Conservation (phyloP, 2,797 vertebrate genomes). For the Prunella strophiata region DNA sequence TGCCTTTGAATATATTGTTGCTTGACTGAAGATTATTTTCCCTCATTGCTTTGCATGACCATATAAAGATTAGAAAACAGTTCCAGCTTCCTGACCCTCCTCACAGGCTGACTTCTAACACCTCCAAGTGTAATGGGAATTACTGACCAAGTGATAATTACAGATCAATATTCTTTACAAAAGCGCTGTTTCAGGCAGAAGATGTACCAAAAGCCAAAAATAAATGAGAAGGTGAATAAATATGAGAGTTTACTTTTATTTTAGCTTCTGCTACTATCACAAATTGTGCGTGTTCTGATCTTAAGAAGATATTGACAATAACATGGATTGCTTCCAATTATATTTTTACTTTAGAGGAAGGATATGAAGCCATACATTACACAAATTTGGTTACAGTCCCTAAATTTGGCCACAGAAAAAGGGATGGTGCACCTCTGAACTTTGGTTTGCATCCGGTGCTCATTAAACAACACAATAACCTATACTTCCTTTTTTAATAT, state of each 20-base stretch:
- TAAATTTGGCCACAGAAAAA: constrained; percentile 23
- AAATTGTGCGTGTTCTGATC: background rate
- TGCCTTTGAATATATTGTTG: background rate
- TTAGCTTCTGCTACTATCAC: background rate
- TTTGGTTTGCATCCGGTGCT: constrained; percentile 19
- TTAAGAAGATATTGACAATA: constrained; percentile 45
- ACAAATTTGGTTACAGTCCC: constrained; percentile 22
- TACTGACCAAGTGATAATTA: constrained; percentile 33
- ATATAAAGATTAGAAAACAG: background rate
- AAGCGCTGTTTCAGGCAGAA: background rate
- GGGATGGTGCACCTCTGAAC: constrained; percentile 29
- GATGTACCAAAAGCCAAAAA: background rate
- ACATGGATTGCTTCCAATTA: constrained; percentile 23
- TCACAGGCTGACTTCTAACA: constrained; percentile 4
- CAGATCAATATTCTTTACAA: constrained; percentile 14
- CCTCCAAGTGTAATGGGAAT: background rate
- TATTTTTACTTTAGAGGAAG: constrained; percentile 64
- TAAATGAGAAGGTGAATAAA: background rate
- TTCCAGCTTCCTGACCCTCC: background rate
- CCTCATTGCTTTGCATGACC: background rate
- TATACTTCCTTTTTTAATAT: constrained; percentile 27
- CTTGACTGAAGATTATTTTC: background rate
- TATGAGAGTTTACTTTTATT: background rate
- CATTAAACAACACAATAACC: constrained; percentile 39
- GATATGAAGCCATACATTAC: constrained; percentile 44